Evolutionary conservation across 1,140 invertebrate species (phyloP).

Genomic region (Heliconius hewitsoni): DNA sequence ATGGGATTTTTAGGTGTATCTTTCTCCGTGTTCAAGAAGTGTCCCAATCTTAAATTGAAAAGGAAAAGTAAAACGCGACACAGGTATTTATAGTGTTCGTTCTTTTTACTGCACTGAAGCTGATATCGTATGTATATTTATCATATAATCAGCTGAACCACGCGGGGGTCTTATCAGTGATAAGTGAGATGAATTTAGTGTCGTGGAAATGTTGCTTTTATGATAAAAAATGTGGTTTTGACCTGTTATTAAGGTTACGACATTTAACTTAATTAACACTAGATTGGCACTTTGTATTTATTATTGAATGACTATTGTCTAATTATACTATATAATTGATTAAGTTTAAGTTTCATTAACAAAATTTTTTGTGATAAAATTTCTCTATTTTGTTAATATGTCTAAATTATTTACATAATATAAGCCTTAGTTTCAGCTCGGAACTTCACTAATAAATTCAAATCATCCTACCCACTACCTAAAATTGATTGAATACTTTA

Average conservation of each 20-base stretch:
- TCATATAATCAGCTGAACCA: constrained; percentile 20
- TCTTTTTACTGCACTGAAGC: background rate
- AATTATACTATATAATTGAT: background rate
- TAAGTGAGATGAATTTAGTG: constrained; percentile 21
- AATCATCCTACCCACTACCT: background rate
- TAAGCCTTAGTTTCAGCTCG: no score
- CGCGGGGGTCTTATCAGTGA: constrained; percentile 36
- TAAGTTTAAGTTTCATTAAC: background rate
- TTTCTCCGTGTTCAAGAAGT: constrained; percentile 74
- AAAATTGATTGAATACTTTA: background rate
- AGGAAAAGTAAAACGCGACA: constrained; percentile 45
- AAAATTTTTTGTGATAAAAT: background rate
- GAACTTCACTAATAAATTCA: background rate
- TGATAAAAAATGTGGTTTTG: background rate
- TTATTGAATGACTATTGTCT: background rate
- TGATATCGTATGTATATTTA: constrained; percentile 19
- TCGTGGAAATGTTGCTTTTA: background rate
- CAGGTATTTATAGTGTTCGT: constrained; percentile 31
- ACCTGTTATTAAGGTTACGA: background rate
- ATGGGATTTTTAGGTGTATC: constrained; percentile 71
- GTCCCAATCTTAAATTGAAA: constrained; percentile 64
- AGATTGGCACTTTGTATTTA: background rate
- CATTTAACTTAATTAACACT: background rate
- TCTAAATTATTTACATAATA: no score
- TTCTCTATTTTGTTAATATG: no score